Percentiles rank a stretch among this genome's conserved stretches.
These are phyloP conservation scores for Grammomys surdaster DNA, from an alignment of 2,113 vertebrate species.

Conservation along the genomic window DNA sequence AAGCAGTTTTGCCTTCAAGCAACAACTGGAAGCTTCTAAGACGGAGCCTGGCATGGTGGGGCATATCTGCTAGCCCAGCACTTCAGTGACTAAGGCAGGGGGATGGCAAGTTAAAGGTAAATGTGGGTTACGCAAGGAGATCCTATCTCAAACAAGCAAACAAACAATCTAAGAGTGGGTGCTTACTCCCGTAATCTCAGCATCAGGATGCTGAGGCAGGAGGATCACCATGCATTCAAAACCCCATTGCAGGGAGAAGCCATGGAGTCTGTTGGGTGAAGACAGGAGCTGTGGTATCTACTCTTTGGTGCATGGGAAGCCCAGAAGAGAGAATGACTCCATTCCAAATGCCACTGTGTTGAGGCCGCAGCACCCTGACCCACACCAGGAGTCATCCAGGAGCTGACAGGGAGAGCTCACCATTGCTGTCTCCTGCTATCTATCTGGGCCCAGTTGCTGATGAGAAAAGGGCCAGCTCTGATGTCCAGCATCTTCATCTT, in stretches of 20 bases:
- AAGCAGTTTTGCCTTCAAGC: neutral
- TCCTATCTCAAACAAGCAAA: neutral
- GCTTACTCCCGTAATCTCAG: neutral
- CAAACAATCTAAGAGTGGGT: neutral
- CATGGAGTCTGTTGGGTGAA: neutral
- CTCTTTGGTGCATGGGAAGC: neutral
- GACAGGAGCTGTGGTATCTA: too few relatives aligned
- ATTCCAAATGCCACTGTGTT: neutral
- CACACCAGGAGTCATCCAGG: neutral
- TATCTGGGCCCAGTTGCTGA: neutral
- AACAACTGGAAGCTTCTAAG: neutral
- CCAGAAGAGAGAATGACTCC: too few relatives aligned
- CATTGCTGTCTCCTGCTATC: neutral
- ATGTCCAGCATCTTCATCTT: neutral
- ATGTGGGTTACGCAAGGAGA: neutral
- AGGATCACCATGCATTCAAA: neutral
- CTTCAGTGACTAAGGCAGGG: neutral
- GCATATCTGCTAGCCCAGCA: neutral
- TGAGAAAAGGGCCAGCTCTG: neutral
- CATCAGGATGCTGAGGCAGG: neutral
- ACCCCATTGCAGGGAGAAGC: too few relatives aligned
- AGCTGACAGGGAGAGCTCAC: neutral
- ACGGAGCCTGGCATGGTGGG: neutral
- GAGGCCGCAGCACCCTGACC: neutral
- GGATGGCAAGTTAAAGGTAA: neutral